Evolutionary conservation across 2,113 vertebrate species (phyloP), one percentile per base, ranked within the genome.

Genomic region (Sander lucioperca): DNA sequence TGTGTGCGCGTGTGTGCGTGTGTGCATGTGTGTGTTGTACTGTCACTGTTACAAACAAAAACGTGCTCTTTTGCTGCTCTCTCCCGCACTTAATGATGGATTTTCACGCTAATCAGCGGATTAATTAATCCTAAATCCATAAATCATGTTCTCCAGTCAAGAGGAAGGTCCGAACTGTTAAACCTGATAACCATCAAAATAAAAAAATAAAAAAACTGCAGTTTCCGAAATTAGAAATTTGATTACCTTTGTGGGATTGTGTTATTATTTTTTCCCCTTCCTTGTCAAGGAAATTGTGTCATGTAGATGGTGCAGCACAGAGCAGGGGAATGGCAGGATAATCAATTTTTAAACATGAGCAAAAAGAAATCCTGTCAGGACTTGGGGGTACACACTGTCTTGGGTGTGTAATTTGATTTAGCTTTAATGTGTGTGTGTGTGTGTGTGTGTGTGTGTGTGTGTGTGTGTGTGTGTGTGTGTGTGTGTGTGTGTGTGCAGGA

Each of bases 341-440:
- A 93, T 93, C 80, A 87, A 84, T 90, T 79, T 91, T 92, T 88
- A 76, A 91, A 91, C 76, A 82, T n/a, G 86, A 83, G 88, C 72
- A 81, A 68, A 33, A 86, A 86, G 76, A 83, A 72, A 80, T 79
- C 75, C 85, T 82, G 84, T 86, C 86, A 91, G 79, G 86, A 84
- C 76, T 77, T 78, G 58, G 76, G 87, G 83, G 83, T 82, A 67
- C 86, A 79, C 83, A 79, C 80, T 51, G 69, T 85, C 77, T 74
- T 65, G 39, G 67, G 59, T 84, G 76, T 87, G 82, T 82, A 88
- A 89, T 91, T 43, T 86, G 89, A 91, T 90, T 90, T 89, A 62
- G 81, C 83, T 80, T 62, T 23, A 74, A 59, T 72, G 58, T 80
- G 66, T 76, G 67, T 73, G 63, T 36, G 8, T 69, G 47, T 47